Percentiles rank a stretch among this genome's conserved stretches.
Evolutionary conservation across 2,113 vertebrate genomes (phyloP).

Genomic region (Syngnathoides biaculeatus): DNA sequence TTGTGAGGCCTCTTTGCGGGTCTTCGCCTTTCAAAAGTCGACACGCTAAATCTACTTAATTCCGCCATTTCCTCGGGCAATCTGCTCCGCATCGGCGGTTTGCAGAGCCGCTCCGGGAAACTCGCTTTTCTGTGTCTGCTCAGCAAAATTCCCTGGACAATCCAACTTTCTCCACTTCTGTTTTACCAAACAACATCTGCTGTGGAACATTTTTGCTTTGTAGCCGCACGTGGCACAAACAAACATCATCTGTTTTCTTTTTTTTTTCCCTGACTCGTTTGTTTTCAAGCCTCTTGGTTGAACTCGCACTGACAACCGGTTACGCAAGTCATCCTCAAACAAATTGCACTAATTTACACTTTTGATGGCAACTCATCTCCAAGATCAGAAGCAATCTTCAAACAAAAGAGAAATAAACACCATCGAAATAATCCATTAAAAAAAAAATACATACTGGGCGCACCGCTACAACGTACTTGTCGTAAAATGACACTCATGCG

Average conservation of each 20-base stretch:
- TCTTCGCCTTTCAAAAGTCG: no score
- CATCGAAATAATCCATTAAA: neutral
- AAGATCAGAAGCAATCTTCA: neutral
- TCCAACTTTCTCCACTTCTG: neutral
- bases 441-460: no score
- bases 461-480: neutral
- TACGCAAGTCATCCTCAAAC: no score
- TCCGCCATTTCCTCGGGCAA: neutral
- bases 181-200: conserved; percentile 9
- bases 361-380: neutral
- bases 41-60: neutral
- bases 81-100: neutral
- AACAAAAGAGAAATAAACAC: neutral
- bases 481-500: no score
- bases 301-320: neutral
- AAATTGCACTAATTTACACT: no score
- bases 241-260: neutral
- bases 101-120: neutral
- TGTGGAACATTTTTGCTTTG: neutral
- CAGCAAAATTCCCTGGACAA: neutral
- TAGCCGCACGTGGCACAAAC: neutral
- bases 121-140: neutral
- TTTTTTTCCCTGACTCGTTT: neutral
- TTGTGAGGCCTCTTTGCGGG: no score
- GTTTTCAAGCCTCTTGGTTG: neutral